Percentiles rank a stretch among this genome's conserved stretches.
Conservation (phyloP, 2,888 invertebrate genomes). For the Zaprionus lineosus region DNA sequence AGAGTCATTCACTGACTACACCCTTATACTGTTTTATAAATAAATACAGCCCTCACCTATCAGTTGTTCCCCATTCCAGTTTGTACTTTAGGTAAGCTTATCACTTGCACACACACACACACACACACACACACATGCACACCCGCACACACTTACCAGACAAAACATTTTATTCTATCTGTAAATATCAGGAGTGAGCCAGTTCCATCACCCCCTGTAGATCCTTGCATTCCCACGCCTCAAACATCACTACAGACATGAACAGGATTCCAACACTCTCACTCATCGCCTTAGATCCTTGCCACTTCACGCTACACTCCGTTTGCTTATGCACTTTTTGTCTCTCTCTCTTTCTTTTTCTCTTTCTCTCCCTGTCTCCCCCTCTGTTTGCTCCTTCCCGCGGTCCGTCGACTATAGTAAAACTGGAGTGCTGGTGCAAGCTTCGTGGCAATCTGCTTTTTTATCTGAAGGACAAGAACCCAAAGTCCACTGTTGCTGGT, state of each 20-base stretch:
- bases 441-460: constrained; percentile 96
- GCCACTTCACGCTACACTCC: constrained; percentile 13
- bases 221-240: constrained; percentile 14
- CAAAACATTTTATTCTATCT: too few species aligned
- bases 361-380: not conserved
- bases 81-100: too few species aligned
- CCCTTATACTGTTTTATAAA: too few species aligned
- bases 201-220: too few species aligned
- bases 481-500: constrained; percentile 93
- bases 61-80: too few species aligned
- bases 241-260: not conserved
- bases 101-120: not conserved
- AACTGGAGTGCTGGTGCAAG: constrained; percentile 93
- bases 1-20: not conserved
- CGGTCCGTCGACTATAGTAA: too few species aligned
- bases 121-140: not conserved
- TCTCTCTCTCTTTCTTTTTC: constrained; percentile 12
- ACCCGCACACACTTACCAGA: not conserved
- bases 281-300: not conserved
- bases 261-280: too few species aligned
- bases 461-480: constrained; percentile 94
- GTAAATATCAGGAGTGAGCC: constrained; percentile 1
- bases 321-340: constrained; percentile 44
- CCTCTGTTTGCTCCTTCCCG: constrained; percentile 28
- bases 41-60: too few species aligned